These are phyloP conservation scores for Apogon talboti DNA, from an alignment of 2,797 vertebrate genomes.

Conservation along the genomic window DNA sequence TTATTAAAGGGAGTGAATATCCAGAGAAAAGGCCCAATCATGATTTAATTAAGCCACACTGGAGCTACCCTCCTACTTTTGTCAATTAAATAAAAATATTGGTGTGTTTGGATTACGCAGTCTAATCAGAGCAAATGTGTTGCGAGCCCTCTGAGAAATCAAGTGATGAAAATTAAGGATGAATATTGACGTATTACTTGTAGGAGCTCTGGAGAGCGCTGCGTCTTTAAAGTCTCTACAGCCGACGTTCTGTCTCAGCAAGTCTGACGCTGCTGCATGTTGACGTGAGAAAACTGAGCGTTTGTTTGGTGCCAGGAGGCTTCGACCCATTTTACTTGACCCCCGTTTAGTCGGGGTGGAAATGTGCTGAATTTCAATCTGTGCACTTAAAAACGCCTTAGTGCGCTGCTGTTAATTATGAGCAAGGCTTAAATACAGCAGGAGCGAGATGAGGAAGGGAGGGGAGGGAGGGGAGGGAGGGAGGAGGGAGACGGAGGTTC, in stretches of 20 bases:
- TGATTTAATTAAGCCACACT: slow-evolving; percentile 21
- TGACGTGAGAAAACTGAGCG: slow-evolving; percentile 22
- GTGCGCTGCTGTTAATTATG: slow-evolving; percentile 42
- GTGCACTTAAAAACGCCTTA: slow-evolving; percentile 9
- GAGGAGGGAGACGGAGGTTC: slow-evolving; percentile 16
- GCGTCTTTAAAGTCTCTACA: slow-evolving; percentile 33
- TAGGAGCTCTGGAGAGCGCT: slow-evolving; percentile 16
- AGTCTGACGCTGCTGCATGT: slow-evolving; percentile 35
- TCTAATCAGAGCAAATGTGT: slow-evolving; percentile 19
- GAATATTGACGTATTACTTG: slow-evolving; percentile 17
- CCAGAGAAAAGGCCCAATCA: not conserved
- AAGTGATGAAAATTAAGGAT: not conserved
- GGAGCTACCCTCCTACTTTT: not conserved
- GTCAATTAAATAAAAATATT: slow-evolving; percentile 14
- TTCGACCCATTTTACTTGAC: slow-evolving; percentile 8
- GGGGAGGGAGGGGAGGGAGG: not conserved
- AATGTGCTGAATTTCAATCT: slow-evolving; percentile 24
- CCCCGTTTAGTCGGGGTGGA: slow-evolving; percentile 14
- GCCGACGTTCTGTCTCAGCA: not conserved
- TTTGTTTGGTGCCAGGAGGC: not conserved
- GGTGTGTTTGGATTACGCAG: slow-evolving; percentile 1
- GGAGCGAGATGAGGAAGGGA: not conserved
- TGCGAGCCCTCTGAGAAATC: slow-evolving; percentile 12
- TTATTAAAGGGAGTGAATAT: not conserved
- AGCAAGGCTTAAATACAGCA: slow-evolving; percentile 28